These are phyloP conservation scores for Eledona agricola DNA, from an alignment of 2,888 invertebrate species.

Conservation along the genomic window DNA sequence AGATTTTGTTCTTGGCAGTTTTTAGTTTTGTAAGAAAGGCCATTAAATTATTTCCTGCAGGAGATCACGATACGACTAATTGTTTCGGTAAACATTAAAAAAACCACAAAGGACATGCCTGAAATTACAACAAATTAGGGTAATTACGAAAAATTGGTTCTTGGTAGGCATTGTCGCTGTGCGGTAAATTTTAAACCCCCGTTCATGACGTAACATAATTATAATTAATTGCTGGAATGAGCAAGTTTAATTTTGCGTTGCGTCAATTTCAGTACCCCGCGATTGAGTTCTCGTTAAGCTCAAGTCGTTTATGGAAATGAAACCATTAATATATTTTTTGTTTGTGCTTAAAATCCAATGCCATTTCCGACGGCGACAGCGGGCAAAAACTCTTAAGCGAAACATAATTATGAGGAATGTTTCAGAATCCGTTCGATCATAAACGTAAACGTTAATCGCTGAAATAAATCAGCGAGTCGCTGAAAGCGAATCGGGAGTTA, in stretches of 20 bases:
- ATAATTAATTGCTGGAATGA: not conserved
- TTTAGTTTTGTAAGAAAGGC: constrained; percentile 2
- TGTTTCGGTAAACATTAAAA: constrained; percentile 15
- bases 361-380: no score
- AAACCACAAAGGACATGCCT: not conserved
- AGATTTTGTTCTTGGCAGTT: constrained; percentile 4
- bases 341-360: no score
- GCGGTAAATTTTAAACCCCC: not conserved
- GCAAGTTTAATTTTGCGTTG: no score
- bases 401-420: not conserved
- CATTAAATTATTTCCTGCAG: constrained; percentile 19
- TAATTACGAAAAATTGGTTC: constrained; percentile 1
- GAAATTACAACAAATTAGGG: constrained; percentile 6
- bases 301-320: no score
- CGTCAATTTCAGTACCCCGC: no score
- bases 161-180: not conserved
- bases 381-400: not conserved
- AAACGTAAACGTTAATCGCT: constrained; percentile 16
- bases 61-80: constrained; percentile 10
- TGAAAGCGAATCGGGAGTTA: constrained; percentile 24
- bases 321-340: no score
- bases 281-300: no score
- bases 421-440: constrained; percentile 1
- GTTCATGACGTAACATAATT: constrained; percentile 1
- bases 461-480: constrained; percentile 22